Percentiles rank a stretch among this genome's conserved stretches.
These are phyloP conservation scores for Geotrypetes seraphini DNA, from an alignment of 2,797 vertebrate species.

Conservation along the genomic window DNA sequence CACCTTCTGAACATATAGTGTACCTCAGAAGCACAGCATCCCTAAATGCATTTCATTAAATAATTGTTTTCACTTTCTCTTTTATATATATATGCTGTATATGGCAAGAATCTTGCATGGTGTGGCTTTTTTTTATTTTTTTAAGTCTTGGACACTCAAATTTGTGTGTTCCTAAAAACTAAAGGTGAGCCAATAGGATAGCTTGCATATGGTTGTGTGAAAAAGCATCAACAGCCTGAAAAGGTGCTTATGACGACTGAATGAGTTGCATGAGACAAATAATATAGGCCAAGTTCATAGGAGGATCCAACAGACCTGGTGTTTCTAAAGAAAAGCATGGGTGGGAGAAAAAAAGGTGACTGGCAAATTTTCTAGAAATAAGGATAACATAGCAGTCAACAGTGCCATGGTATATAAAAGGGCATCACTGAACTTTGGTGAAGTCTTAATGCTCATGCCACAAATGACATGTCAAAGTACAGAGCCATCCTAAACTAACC, in stretches of 20 bases:
- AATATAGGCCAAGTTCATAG: constrained; percentile 20
- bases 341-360: constrained; percentile 10
- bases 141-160: too few relatives aligned
- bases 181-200: constrained; percentile 76
- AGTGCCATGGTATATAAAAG: too few relatives aligned
- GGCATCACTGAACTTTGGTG: constrained; percentile 38
- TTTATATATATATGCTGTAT: constrained; percentile 1
- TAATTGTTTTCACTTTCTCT: constrained; percentile 13
- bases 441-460: constrained; percentile 25
- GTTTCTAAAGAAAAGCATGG: constrained; percentile 38
- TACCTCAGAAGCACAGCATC: constrained; percentile 39
- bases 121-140: too few relatives aligned
- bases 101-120: constrained; percentile 13
- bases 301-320: constrained; percentile 33
- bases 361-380: constrained; percentile 30
- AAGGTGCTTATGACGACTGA: too few relatives aligned
- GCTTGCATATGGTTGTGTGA: constrained; percentile 60
- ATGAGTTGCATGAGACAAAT: too few relatives aligned
- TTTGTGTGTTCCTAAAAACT: constrained; percentile 63
- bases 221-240: constrained; percentile 77
- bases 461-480: constrained; percentile 34
- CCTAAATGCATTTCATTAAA: constrained; percentile 27
- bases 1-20: constrained; percentile 36
- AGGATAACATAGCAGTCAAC: too few relatives aligned
- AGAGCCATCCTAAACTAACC: constrained; percentile 37